Conservation (phyloP, 1,140 invertebrate genomes). For the Aphis craccivora region DNA sequence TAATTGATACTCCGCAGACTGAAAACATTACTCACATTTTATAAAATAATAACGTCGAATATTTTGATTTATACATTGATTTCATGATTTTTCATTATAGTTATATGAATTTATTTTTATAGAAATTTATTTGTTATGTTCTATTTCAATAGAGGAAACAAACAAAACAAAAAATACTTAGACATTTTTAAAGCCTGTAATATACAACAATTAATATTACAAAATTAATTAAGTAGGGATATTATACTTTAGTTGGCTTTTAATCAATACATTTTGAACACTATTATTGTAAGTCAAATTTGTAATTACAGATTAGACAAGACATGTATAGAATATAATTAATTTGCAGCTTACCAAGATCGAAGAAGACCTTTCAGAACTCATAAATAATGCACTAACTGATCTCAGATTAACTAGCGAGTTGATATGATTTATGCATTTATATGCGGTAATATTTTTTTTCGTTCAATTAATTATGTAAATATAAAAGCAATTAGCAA, state of each 20-base stretch:
- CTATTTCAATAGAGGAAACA: not conserved
- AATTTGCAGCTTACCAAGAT: not conserved
- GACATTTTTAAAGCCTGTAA: not conserved
- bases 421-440: not conserved
- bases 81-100: not conserved
- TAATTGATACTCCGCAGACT: not conserved
- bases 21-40: not conserved
- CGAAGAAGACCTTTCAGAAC: not conserved
- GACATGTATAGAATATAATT: not conserved
- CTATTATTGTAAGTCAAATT: not conserved
- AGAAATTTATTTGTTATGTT: not conserved
- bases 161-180: not conserved
- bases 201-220: not conserved
- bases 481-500: not conserved
- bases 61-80: too few relatives aligned
- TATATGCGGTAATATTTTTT: not conserved
- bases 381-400: conserved; percentile 21
- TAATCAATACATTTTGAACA: not conserved
- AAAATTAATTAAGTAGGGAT: not conserved
- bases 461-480: not conserved
- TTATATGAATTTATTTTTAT: not conserved
- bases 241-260: not conserved
- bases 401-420: not conserved
- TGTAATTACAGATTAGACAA: conserved; percentile 9
- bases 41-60: not conserved